These are phyloP conservation scores for Chloropsis hardwickii DNA, from an alignment of 2,113 vertebrate species.

Conservation along the genomic window DNA sequence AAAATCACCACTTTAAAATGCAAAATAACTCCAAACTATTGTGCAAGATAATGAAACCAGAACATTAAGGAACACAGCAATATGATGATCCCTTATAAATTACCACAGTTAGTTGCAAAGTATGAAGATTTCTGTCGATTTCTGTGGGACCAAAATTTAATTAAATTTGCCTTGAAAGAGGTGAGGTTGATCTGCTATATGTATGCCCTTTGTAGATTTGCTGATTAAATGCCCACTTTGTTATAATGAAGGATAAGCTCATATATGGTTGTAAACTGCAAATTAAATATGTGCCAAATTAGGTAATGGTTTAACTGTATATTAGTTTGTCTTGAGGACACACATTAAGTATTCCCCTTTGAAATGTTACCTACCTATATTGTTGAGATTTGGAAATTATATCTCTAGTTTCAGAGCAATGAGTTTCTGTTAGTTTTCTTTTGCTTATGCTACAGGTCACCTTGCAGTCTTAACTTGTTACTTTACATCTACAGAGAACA, in stretches of 20 bases:
- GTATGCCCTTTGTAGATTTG: neutral
- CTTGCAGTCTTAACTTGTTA: conserved; percentile 4
- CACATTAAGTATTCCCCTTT: neutral
- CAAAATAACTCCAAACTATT: conserved; percentile 2
- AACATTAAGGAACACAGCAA: neutral
- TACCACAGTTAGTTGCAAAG: neutral
- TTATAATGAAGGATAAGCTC: neutral
- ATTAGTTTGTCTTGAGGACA: neutral
- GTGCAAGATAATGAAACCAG: neutral
- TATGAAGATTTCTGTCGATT: neutral
- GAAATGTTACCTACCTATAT: neutral
- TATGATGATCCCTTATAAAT: neutral
- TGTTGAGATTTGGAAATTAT: neutral
- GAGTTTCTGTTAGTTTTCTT: neutral
- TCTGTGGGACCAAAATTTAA: neutral
- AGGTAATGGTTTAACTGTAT: neutral
- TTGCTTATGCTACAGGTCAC: neutral
- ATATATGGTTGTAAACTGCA: neutral
- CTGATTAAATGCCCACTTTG: neutral
- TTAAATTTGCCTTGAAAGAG: neutral
- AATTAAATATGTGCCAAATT: conserved; percentile 18
- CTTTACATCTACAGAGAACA: neutral
- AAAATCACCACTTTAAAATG: neutral
- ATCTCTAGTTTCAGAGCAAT: neutral
- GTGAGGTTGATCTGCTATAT: neutral